Base-by-base conservation (phyloP, 2,797 vertebrate species). In the Ctenopoma kingsleyae region DNA sequence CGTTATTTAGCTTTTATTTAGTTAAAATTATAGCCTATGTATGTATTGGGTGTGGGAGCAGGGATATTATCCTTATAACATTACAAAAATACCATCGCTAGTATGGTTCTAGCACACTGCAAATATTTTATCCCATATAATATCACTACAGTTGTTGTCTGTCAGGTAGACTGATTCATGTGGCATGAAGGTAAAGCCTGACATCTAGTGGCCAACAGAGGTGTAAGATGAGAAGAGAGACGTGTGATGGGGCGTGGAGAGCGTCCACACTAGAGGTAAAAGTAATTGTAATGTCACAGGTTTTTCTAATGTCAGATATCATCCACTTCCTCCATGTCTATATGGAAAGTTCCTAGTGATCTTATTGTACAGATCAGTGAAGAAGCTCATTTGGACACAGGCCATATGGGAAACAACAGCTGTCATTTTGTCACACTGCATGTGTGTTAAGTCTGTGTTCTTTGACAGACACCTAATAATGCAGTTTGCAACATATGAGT, bases 121-220 rank as follows among this genome's bases (percentile, higher is more conserved):
- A 43, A 43, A 43, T 0, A 8, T 8, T 38, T 38, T 38, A 38
- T 1, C 38, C 11, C 35, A 41, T 41, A 2, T 41, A 9, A 2
- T 3, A 9, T 44, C 7, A 44, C 8, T n/a, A 2, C 15, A 48
- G 9, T 15, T 46, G 20, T 46, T 16, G 58, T 38, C 10, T 19
- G 16, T 8, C 15, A 8, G 5, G 13, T 3, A 23, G 2, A 4
- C 17, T 10, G 4, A 47, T 47, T 0, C 30, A 10, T 40, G 6
- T 1, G 20, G 30, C 30, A 32, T 62, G 46, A 56, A 22, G 23
- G 40, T 71, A 55, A 70, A 76, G 60, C 40, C 4, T 43, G 87
- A 69, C 87, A 82, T 68, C 86, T 65, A 50, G 77, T 60, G 87
- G 80, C 48, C 22, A 4, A 3, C 36, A 41, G 1, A 52, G 46